These are phyloP conservation scores for fruit fly (Drosophila melanogaster) DNA, from an alignment of 1,140 invertebrate species.

Conservation along the genomic window DNA sequence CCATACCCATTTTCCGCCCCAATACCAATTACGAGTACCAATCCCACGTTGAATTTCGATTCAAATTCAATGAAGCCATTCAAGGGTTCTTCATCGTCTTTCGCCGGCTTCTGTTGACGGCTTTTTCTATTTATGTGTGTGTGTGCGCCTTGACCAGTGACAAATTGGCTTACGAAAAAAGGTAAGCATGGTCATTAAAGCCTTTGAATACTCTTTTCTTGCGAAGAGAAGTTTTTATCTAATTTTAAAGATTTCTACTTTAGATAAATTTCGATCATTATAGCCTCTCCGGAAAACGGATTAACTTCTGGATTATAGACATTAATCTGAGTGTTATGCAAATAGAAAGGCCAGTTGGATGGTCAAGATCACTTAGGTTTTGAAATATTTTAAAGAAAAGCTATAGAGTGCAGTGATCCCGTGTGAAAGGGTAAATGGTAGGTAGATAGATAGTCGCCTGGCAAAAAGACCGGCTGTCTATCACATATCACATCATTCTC, in stretches of 20 bases:
- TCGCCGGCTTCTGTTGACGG: conserved; percentile 34
- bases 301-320: too few species aligned
- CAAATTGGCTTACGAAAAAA: conserved; percentile 59
- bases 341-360: too few species aligned
- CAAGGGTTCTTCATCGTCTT: conserved; percentile 24
- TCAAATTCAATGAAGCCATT: conserved; percentile 41
- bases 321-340: too few species aligned
- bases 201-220: conserved; percentile 2
- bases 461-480: conserved; percentile 26
- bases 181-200: conserved; percentile 3
- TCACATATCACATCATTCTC: conserved; percentile 4
- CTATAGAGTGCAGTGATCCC: neutral
- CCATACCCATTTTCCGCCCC: neutral
- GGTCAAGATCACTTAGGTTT: too few species aligned
- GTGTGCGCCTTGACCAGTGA: conserved; percentile 14
- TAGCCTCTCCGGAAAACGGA: too few species aligned
- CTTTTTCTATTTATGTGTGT: conserved; percentile 14
- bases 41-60: neutral
- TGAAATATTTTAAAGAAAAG: too few species aligned
- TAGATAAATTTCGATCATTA: too few species aligned
- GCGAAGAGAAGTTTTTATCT: neutral
- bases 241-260: too few species aligned
- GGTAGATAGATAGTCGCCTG: conserved; percentile 19
- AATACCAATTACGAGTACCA: neutral
- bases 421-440: neutral